phyloP scores from a whole-genome alignment of 2,113 vertebrate species.

The Hippocampus barbouri region DNA sequence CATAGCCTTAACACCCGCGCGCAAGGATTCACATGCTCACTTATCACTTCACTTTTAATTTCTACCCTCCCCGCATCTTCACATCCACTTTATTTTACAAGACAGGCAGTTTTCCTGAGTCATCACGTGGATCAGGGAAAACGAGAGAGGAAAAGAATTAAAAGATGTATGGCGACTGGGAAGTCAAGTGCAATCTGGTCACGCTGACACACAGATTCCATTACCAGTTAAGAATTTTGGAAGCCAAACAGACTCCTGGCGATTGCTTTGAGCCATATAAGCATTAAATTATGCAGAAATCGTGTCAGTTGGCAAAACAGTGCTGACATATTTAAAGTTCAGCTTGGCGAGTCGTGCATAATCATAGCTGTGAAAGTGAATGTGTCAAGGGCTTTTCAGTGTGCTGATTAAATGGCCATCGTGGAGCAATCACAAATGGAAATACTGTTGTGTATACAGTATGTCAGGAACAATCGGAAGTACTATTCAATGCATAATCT shows the following conservation, averaged over 20 bases:
- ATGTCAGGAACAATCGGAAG: background rate
- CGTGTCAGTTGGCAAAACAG: background rate
- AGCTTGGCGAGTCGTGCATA: background rate
- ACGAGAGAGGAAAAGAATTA: slow-evolving; percentile 10
- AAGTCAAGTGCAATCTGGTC: slow-evolving; percentile 43
- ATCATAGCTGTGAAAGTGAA: background rate
- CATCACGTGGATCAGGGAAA: slow-evolving; percentile 30
- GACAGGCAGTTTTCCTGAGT: slow-evolving; percentile 46
- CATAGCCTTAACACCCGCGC: slow-evolving; percentile 20
- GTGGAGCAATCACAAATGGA: background rate
- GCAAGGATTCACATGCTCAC: slow-evolving; percentile 21
- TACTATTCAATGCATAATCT: background rate
- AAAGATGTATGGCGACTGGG: slow-evolving; percentile 3
- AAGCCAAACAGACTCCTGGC: slow-evolving; percentile 53
- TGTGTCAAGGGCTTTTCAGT: background rate
- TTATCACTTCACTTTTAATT: slow-evolving; percentile 39
- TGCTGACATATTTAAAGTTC: slow-evolving; percentile 1
- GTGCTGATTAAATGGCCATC: background rate
- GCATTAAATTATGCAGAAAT: slow-evolving; percentile 34
- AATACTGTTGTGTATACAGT: background rate
- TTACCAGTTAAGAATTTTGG: slow-evolving; percentile 33
- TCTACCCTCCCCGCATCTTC: slow-evolving; percentile 30
- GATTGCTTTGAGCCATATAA: slow-evolving; percentile 12
- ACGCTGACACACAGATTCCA: slow-evolving; percentile 40
- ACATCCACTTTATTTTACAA: slow-evolving; percentile 52